Evolutionary conservation across 2,888 invertebrate species (phyloP), one percentile per base, ranked within the genome.

Genomic region (Phalera bucephala): DNA sequence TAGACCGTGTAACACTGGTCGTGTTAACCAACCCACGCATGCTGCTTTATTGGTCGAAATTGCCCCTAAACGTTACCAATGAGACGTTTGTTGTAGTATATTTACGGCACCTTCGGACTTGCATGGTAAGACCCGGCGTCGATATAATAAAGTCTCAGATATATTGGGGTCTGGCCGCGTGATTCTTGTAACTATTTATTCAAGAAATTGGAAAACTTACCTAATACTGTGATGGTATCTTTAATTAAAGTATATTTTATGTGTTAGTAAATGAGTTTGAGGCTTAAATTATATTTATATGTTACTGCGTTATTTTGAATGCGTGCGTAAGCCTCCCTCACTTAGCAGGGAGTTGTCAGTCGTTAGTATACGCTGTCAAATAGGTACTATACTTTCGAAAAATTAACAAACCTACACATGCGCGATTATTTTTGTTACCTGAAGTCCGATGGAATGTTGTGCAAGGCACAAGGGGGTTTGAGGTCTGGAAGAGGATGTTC

Each of bases 41-140:
- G 53, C 69, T 74, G 72, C 80, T 87, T 88, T 88, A 89, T 88
- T 85, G 86, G 80, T 68, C 72, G 67, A 77, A 88, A 88, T 89
- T 88, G 85, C 78, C 68, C 78, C 80, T 89, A 89, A 88, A 88
- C 80, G 87, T 74, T 88, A 80, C 83, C 85, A 86, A 85, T 85
- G 86, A 84, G 80, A 68, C 80, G 74, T 79, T 79, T 79, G 79
- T 82, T 81, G 80, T 68, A 73, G 80, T 84, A 71, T 84, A 86
- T 87, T 86, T 87, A 87, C 79, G 80, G 73, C 58, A 64, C 72
- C 69, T 70, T 72, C 59, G 72, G 61, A 70, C 76, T 70, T 74
- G 76, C 70, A 69, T 69, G 69, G 72, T 68, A 68, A 62, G 39
- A 61, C 49, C 64, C 57, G 58, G 65, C 56, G 65, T 53, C 56